Conservation (phyloP, 2,888 invertebrate genomes). For the Nineta flava region DNA sequence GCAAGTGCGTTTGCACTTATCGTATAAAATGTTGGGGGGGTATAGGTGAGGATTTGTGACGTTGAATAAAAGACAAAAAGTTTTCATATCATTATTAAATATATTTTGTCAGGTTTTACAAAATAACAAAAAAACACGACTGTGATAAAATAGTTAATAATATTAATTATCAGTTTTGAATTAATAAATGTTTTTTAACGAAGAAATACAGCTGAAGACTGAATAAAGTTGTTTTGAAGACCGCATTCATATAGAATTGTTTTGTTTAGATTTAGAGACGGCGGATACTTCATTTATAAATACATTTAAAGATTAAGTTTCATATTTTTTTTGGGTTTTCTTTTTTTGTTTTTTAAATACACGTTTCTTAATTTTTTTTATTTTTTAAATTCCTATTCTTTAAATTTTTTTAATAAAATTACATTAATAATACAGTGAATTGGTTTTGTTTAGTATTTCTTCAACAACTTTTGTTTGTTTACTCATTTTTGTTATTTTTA, state of each 20-base stretch:
- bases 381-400: background rate
- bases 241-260: background rate
- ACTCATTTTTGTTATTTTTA: too few species aligned
- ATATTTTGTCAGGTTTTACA: conserved; percentile 1
- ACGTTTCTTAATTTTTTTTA: background rate
- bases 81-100: conserved; percentile 1
- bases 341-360: background rate
- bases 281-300: conserved; percentile 1
- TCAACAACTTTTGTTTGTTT: background rate
- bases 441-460: background rate
- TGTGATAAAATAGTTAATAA: conserved; percentile 7
- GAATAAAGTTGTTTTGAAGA: background rate
- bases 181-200: background rate
- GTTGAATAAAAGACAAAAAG: too few species aligned
- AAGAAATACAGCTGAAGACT: background rate
- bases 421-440: background rate
- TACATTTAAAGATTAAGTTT: background rate
- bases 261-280: background rate
- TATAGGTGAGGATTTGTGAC: too few species aligned
- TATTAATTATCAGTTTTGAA: background rate
- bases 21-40: too few species aligned
- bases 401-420: background rate
- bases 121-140: conserved; percentile 1
- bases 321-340: background rate
- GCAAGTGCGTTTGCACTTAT: too few species aligned